Conservation (phyloP, 1,140 invertebrate species). For the Dolichoris vasculosae region DNA sequence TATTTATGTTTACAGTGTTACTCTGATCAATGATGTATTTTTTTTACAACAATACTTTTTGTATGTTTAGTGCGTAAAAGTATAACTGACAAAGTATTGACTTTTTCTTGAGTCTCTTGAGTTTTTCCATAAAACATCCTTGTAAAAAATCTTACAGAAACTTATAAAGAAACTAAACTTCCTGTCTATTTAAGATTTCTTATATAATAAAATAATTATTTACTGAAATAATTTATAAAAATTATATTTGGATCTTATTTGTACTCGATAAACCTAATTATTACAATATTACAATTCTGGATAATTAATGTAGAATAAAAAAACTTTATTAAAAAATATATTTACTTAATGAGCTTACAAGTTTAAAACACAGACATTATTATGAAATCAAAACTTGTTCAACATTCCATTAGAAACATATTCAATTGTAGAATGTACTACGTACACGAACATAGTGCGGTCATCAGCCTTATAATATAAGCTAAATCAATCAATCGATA, state of each 20-base stretch:
- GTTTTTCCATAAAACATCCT: not conserved
- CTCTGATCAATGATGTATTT: not conserved
- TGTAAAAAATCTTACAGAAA: not conserved
- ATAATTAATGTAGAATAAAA: too few species aligned
- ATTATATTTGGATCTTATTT: too few species aligned
- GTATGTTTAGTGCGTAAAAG: slow-evolving; percentile 9
- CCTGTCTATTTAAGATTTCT: not conserved
- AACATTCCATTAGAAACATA: not conserved
- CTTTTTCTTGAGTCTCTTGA: slow-evolving; percentile 1
- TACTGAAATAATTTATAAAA: too few species aligned
- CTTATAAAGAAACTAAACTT: not conserved
- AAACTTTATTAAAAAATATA: too few species aligned
- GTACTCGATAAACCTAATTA: too few species aligned
- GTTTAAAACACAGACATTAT: not conserved
- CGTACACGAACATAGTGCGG: not conserved
- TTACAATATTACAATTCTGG: too few species aligned
- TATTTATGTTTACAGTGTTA: not conserved
- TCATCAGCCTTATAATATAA: slow-evolving; percentile 1
- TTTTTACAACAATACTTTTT: not conserved
- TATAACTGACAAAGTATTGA: not conserved
- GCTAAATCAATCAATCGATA: not conserved
- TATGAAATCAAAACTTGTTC: not conserved
- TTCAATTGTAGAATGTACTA: not conserved
- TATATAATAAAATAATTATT: too few species aligned
- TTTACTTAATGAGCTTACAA: too few species aligned